Evolutionary conservation across 2,888 invertebrate species (phyloP).

Genomic region (Biston stratarius): DNA sequence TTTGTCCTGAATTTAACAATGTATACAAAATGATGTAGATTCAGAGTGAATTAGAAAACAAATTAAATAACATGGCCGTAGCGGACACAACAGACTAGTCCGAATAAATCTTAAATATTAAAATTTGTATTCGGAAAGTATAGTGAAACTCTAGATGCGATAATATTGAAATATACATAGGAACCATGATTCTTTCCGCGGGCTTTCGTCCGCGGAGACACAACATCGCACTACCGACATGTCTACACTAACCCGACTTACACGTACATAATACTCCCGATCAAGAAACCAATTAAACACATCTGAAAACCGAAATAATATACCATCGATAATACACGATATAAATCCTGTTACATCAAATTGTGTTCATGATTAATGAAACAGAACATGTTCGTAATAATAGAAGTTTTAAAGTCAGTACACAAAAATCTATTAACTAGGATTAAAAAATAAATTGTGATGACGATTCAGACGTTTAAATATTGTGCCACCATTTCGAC

Average conservation of each 20-base stretch:
- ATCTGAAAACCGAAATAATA: constrained; percentile 10
- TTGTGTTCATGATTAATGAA: not conserved
- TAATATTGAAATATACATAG: constrained; percentile 88
- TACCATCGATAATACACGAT: not conserved
- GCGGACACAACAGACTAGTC: constrained; percentile 85
- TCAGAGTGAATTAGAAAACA: constrained; percentile 63
- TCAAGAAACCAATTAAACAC: constrained; percentile 62
- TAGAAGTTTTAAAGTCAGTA: not conserved
- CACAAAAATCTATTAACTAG: not conserved
- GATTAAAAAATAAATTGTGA: not conserved
- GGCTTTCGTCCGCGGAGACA: constrained; percentile 80
- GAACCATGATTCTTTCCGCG: constrained; percentile 87
- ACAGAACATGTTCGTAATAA: not conserved
- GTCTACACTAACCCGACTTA: constrained; percentile 78
- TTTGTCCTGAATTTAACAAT: constrained; percentile 71
- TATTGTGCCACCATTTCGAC: not conserved
- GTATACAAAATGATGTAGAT: constrained; percentile 62
- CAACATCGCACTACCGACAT: constrained; percentile 82
- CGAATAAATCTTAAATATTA: constrained; percentile 86
- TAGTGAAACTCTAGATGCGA: constrained; percentile 86
- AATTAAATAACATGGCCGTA: constrained; percentile 82
- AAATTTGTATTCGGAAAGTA: constrained; percentile 87
- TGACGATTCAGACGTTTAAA: not conserved
- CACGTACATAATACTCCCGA: constrained; percentile 63
- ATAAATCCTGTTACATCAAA: not conserved